A percentile compares a stretch with the other conserved stretches of the same genome.
Evolutionary conservation across 2,888 invertebrate species (phyloP).

Genomic region (Phyllotreta striolata): DNA sequence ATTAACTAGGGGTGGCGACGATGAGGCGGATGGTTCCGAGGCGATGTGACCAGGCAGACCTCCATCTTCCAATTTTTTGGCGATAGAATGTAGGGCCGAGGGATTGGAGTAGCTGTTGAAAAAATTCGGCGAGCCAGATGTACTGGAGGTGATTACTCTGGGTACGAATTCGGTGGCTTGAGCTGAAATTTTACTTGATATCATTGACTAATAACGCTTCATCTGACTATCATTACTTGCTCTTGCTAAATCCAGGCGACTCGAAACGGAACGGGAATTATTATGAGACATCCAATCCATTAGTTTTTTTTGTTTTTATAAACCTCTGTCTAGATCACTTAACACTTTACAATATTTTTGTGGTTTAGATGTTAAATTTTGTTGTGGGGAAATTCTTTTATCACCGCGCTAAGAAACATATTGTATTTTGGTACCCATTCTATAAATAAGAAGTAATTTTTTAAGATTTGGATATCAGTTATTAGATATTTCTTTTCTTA

Average conservation of each 20-base stretch:
- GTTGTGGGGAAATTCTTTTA: conserved; percentile 33
- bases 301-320: conserved; percentile 35
- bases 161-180: conserved; percentile 49
- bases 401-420: conserved; percentile 39
- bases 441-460: conserved; percentile 29
- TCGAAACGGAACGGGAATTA: conserved; percentile 47
- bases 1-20: conserved; percentile 55
- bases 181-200: conserved; percentile 41
- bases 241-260: conserved; percentile 47
- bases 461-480: conserved; percentile 17
- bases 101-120: conserved; percentile 46
- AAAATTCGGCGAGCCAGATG: conserved; percentile 57
- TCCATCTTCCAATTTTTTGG: conserved; percentile 48
- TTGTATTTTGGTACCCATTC: conserved; percentile 41
- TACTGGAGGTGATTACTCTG: conserved; percentile 45
- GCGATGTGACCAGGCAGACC: conserved; percentile 41
- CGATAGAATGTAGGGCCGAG: conserved; percentile 48
- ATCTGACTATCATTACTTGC: conserved; percentile 42
- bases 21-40: conserved; percentile 45
- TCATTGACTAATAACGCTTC: conserved; percentile 27
- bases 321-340: conserved; percentile 30
- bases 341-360: conserved; percentile 33
- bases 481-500: conserved; percentile 17
- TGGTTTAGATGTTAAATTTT: conserved; percentile 24
- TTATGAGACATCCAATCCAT: conserved; percentile 52